phyloP scores from a whole-genome alignment of 2,888 invertebrate species.

The Eupithecia tripunctaria region DNA sequence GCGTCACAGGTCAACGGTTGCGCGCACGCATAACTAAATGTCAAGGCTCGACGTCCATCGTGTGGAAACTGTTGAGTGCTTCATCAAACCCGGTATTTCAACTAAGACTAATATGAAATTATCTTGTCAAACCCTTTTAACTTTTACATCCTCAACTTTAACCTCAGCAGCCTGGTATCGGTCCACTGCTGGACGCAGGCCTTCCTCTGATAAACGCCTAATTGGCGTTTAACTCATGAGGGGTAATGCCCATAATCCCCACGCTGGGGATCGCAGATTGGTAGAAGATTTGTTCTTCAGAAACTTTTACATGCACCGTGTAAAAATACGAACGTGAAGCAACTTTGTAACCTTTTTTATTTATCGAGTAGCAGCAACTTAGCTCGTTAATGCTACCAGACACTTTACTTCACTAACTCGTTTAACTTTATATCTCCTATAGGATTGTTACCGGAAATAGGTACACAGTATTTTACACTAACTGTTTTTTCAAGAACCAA shows the following conservation, averaged over 20 bases:
- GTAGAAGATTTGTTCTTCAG: too few relatives aligned
- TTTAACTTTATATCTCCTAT: constrained; percentile 1
- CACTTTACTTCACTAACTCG: constrained; percentile 7
- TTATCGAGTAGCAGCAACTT: constrained; percentile 12
- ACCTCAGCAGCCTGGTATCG: too few relatives aligned
- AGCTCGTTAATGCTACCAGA: constrained; percentile 18
- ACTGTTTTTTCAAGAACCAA: constrained; percentile 7
- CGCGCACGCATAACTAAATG: constrained; percentile 68
- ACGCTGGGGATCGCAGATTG: too few relatives aligned
- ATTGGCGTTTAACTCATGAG: too few relatives aligned
- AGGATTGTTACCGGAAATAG: constrained; percentile 12
- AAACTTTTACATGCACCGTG: constrained; percentile 7
- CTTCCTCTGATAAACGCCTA: too few relatives aligned
- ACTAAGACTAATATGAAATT: constrained; percentile 5
- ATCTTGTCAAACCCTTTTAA: not conserved
- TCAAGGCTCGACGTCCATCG: constrained; percentile 63
- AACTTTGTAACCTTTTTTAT: constrained; percentile 12
- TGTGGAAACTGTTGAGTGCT: constrained; percentile 50
- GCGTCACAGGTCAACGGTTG: constrained; percentile 63
- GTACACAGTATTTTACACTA: constrained; percentile 11
- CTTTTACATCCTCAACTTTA: too few relatives aligned
- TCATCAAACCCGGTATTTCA: constrained; percentile 14
- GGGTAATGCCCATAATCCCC: too few relatives aligned
- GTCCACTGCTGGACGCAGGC: too few relatives aligned
- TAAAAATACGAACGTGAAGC: constrained; percentile 6